These are phyloP conservation scores for Metellina segmentata DNA, from an alignment of 2,888 invertebrate genomes.

Conservation along the genomic window DNA sequence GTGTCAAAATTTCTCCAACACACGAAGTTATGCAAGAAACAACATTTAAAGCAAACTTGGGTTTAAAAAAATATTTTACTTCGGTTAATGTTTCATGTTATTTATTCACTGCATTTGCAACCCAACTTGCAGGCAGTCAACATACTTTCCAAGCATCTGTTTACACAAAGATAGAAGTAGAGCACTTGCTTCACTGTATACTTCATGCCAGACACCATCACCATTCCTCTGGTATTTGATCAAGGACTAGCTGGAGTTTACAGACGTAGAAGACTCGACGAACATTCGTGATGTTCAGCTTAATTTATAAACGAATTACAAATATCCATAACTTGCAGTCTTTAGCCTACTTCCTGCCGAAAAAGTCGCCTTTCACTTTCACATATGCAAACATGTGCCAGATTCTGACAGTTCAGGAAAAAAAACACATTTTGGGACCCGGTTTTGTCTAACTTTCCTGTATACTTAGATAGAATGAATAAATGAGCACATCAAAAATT, in stretches of 20 bases:
- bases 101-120: not conserved
- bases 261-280: not conserved
- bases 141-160: not conserved
- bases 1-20: too few relatives aligned
- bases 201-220: not conserved
- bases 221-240: not conserved
- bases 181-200: not conserved
- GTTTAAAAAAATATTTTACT: not conserved
- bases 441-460: too few relatives aligned
- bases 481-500: too few relatives aligned
- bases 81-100: not conserved
- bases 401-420: too few relatives aligned
- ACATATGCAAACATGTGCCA: too few relatives aligned
- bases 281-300: not conserved
- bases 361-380: too few relatives aligned
- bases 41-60: not conserved
- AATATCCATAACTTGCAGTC: too few relatives aligned
- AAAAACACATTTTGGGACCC: too few relatives aligned
- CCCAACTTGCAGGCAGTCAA: not conserved
- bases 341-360: too few relatives aligned
- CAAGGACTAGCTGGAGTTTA: not conserved
- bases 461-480: too few relatives aligned
- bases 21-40: not conserved
- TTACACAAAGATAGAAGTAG: not conserved
- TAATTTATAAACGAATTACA: not conserved